phyloP scores from a whole-genome alignment of 2,113 vertebrate genomes.

The Anhinga anhinga region DNA sequence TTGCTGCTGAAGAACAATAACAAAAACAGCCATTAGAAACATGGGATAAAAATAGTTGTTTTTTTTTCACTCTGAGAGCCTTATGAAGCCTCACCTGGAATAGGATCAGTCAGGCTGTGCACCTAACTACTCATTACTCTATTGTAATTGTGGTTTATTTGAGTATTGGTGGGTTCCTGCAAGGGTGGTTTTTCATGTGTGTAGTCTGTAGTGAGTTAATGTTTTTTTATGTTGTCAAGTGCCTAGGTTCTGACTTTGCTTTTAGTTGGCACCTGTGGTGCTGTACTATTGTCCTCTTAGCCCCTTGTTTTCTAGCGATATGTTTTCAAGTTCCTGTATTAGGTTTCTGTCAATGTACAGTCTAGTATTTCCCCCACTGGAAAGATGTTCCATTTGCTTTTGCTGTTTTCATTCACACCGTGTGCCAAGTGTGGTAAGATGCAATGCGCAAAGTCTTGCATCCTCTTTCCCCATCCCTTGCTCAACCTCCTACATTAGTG shows the following conservation, averaged over 20 bases:
- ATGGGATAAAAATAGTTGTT: not conserved
- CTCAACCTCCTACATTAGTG: not conserved
- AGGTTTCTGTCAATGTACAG: not conserved
- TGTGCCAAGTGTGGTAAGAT: not conserved
- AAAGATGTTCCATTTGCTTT: not conserved
- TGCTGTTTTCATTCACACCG: not conserved
- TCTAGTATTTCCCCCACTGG: not conserved
- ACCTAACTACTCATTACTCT: not conserved
- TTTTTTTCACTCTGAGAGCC: not conserved
- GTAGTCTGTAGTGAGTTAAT: not conserved
- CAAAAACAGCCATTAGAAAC: conserved; percentile 19
- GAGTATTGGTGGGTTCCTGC: not conserved
- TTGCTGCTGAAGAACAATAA: not conserved
- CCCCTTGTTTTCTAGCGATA: not conserved
- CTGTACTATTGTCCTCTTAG: not conserved
- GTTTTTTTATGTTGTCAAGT: not conserved
- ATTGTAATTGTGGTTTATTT: not conserved
- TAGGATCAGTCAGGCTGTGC: not conserved
- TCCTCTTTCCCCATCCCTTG: not conserved
- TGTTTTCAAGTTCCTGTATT: not conserved
- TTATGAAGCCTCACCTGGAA: not conserved
- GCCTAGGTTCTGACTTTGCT: not conserved
- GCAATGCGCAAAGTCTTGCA: not conserved
- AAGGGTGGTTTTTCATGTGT: not conserved
- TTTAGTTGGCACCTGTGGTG: not conserved